A percentile compares a stretch with the other conserved stretches of the same genome.
phyloP scores from a whole-genome alignment of 2,888 invertebrate species.

The Drosophila borborema region DNA sequence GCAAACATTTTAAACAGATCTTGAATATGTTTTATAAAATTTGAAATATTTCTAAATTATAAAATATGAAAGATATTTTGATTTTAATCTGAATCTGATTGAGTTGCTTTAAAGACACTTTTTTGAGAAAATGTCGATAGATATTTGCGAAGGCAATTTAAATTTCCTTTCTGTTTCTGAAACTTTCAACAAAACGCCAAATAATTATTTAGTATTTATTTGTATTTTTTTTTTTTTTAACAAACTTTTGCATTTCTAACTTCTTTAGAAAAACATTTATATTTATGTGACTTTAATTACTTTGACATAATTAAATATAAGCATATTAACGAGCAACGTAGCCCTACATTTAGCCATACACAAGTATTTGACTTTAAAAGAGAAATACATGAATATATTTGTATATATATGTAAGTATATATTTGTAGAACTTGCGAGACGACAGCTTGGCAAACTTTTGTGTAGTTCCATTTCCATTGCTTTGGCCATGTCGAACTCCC shows the following conservation, averaged over 20 bases:
- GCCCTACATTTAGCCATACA: neutral
- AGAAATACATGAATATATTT: neutral
- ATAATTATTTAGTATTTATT: neutral
- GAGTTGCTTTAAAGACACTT: too few species aligned
- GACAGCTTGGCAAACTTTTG: slow-evolving; percentile 7
- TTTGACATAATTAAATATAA: neutral
- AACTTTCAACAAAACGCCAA: too few species aligned
- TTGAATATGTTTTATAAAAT: too few species aligned
- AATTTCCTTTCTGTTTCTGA: too few species aligned
- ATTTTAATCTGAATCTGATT: too few species aligned
- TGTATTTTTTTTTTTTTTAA: too few species aligned
- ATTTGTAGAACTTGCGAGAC: slow-evolving; percentile 1
- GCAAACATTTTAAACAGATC: too few species aligned
- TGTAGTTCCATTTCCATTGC: slow-evolving; percentile 2
- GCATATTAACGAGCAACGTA: neutral
- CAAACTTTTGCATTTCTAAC: neutral
- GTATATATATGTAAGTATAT: neutral
- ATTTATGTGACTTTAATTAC: neutral
- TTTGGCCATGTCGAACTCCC: slow-evolving; percentile 25
- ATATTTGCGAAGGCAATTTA: too few species aligned
- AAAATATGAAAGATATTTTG: too few species aligned
- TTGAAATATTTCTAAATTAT: too few species aligned
- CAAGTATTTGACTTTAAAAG: neutral
- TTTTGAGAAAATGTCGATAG: too few species aligned
- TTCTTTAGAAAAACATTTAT: neutral